These are phyloP conservation scores for Drosophila willistoni DNA, from an alignment of 1,140 invertebrate genomes.

Conservation along the genomic window DNA sequence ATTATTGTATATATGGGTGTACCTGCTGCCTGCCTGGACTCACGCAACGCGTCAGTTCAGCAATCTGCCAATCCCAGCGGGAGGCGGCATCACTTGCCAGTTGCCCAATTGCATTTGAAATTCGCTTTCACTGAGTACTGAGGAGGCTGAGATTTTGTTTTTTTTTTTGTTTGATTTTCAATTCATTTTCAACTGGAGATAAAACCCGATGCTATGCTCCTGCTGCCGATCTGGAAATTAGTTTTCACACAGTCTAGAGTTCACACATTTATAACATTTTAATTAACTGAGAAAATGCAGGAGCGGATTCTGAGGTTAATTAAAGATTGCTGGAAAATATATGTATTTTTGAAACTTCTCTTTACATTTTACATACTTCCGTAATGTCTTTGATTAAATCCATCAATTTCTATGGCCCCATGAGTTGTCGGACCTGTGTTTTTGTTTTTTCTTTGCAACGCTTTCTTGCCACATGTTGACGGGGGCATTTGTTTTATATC, in stretches of 20 bases:
- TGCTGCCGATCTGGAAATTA: constrained; percentile 69
- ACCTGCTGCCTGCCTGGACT: constrained; percentile 12
- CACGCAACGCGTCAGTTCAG: constrained; percentile 61
- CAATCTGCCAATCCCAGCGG: constrained; percentile 14
- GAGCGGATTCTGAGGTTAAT: neutral
- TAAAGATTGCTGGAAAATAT: too few relatives aligned
- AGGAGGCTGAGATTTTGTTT: neutral
- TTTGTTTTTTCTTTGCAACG: constrained; percentile 54
- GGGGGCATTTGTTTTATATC: constrained; percentile 36
- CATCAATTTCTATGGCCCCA: too few relatives aligned
- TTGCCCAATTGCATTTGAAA: constrained; percentile 55
- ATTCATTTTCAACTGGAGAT: constrained; percentile 19
- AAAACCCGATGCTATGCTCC: constrained; percentile 2
- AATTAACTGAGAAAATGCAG: constrained; percentile 49
- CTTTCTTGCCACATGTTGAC: constrained; percentile 50
- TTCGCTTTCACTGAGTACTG: constrained; percentile 65
- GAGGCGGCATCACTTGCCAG: constrained; percentile 2
- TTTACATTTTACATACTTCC: too few relatives aligned
- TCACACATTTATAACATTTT: constrained; percentile 77
- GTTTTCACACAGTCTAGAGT: constrained; percentile 64
- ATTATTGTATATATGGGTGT: neutral
- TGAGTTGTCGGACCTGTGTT: too few relatives aligned
- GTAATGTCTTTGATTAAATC: too few relatives aligned
- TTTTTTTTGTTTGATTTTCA: neutral
- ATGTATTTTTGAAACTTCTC: too few relatives aligned